phyloP scores from a whole-genome alignment of 2,113 vertebrate species.

The Glaucomys volans region DNA sequence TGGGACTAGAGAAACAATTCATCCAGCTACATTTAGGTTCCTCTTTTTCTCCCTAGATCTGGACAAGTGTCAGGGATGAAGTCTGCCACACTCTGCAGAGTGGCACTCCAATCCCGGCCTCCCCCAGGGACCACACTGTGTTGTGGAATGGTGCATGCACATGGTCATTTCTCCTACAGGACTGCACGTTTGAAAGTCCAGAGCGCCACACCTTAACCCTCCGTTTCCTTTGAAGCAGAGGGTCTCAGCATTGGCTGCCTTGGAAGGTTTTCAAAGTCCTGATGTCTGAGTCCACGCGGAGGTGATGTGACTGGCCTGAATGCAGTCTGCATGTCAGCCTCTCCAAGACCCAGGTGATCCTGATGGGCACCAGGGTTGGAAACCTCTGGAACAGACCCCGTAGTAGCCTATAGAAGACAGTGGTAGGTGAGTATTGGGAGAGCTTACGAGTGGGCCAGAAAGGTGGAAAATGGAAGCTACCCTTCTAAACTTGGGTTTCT shows the following conservation, averaged over 20 bases:
- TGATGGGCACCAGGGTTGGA: neutral
- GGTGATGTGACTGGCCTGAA: neutral
- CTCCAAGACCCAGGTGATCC: neutral
- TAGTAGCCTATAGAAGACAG: neutral
- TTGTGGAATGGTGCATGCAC: neutral
- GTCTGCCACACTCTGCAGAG: neutral
- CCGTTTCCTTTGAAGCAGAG: neutral
- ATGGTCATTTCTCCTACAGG: neutral
- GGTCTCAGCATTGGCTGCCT: neutral
- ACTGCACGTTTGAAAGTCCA: neutral
- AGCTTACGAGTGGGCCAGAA: neutral
- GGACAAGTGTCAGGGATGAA: neutral
- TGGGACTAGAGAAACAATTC: neutral
- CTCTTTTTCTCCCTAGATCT: neutral
- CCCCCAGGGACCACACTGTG: neutral
- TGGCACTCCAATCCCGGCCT: neutral
- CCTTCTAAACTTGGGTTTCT: neutral
- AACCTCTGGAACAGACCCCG: neutral
- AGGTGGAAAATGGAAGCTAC: neutral
- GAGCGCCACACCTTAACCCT: neutral
- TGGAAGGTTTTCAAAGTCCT: neutral
- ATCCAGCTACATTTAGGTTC: neutral
- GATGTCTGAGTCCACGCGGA: neutral
- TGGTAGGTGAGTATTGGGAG: neutral
- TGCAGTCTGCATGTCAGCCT: too few relatives aligned